Conservation (phyloP, 2,113 vertebrate genomes). For the Echinops telfairi region DNA sequence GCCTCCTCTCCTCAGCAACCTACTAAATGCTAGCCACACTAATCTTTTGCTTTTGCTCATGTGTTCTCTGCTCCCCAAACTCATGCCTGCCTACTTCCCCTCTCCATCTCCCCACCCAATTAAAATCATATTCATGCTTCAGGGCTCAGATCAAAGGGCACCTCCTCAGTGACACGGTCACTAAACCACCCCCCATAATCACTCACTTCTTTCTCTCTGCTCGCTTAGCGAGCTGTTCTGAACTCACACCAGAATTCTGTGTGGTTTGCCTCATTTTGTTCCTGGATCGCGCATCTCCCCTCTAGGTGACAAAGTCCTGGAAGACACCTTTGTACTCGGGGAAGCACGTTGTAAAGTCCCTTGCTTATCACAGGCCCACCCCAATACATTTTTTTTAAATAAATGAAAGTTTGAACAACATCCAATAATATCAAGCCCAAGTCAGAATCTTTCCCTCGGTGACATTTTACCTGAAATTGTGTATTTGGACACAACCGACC, state of each 20-base stretch:
- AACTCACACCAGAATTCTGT: slow-evolving; percentile 1
- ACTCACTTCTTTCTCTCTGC: slow-evolving; percentile 5
- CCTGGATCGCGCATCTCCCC: not conserved
- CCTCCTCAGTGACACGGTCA: not conserved
- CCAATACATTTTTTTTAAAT: not conserved
- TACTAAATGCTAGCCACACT: slow-evolving; percentile 3
- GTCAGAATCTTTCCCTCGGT: not conserved
- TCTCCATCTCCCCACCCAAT: slow-evolving; percentile 16
- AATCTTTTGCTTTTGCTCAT: slow-evolving; percentile 7
- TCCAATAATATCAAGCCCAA: slow-evolving; percentile 2
- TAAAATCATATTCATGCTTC: slow-evolving; percentile 51
- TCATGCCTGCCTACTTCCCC: slow-evolving; percentile 14
- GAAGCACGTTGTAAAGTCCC: not conserved
- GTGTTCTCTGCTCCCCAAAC: slow-evolving; percentile 14
- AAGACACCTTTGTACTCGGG: not conserved
- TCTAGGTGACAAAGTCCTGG: slow-evolving; percentile 44
- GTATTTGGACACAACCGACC: not conserved
- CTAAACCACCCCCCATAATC: not conserved
- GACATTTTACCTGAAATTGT: slow-evolving; percentile 23
- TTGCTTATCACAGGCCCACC: not conserved
- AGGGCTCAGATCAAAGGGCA: slow-evolving; percentile 31
- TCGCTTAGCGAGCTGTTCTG: not conserved
- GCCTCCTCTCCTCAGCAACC: slow-evolving; percentile 19
- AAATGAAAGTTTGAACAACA: slow-evolving; percentile 38
- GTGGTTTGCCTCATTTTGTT: not conserved